Base-by-base conservation (phyloP, 53 echinoderm and acorn worm genomes). In the Paracentrotus lividus region DNA sequence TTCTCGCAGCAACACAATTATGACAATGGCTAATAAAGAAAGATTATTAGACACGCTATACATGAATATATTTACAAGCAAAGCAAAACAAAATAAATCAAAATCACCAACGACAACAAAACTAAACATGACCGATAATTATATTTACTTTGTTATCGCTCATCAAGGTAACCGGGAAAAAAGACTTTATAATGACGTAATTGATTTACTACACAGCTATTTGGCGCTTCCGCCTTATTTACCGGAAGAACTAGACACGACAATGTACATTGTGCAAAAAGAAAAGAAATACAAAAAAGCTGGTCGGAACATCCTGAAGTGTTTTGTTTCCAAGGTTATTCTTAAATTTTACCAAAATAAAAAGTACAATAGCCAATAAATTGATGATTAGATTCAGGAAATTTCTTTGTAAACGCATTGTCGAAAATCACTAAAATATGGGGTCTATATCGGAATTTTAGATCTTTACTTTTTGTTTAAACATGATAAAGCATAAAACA, bases 101-200 rank as follows among this genome's bases (percentile, higher is more conserved):
- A 72, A 72, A 72, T 72, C 26, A 47, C 81, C 81, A 45, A 45
- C 10, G 13, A 33, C 81, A 81, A 81, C 81, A 23, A 9, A n/a
- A 42, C 81, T 81, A 81, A 81, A 81, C 81, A 81, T 81, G 81
- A 23, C 81, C 81, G 24, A 44, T n/a, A 81, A 45, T 49, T n/a
- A 2, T 45, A 47, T 47, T 81, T 47, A 81, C 81, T 81, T 81
- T 81, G 81, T 47, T 27, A 49, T 38, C 47, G 81, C 9, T 13
- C 9, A 47, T 47, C 44, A 49, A 81, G 44, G 81, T 23, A 81
- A 81, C 44, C 81, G 81, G 81, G 47, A 47, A 5, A 26, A 8
- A 47, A 47, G 44, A 10, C 16, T 14, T 81, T 8, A 64, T 81
- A n/a, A 81, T 47, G 81, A 44, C n/a, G 47, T 81, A 81, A 81